Evolutionary conservation across 2,113 vertebrate genomes (phyloP).

Genomic region (Procavia capensis): DNA sequence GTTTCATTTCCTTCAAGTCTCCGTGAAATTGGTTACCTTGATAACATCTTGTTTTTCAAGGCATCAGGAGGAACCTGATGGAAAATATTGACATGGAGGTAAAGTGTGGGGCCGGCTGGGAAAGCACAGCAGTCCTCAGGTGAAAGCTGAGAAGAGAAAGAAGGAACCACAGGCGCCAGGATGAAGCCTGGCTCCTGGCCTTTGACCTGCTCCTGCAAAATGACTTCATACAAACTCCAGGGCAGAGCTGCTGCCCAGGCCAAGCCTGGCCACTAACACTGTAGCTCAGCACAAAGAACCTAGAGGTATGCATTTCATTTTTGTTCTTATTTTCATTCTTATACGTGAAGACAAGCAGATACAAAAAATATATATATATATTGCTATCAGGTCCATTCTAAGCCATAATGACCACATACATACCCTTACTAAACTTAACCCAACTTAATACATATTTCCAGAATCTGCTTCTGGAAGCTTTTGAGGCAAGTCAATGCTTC

Average conservation of each 20-base stretch:
- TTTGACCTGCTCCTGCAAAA: slow-evolving; percentile 51
- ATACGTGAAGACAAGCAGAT: neutral
- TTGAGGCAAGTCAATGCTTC: neutral
- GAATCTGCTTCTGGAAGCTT: neutral
- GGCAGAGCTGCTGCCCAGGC: neutral
- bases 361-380: neutral
- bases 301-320: neutral
- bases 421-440: neutral
- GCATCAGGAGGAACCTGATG: slow-evolving; percentile 36
- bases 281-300: neutral
- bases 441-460: neutral
- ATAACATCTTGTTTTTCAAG: slow-evolving; percentile 46
- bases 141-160: slow-evolving; percentile 10
- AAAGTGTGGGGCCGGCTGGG: neutral
- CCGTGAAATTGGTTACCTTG: neutral
- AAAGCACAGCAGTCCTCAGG: neutral
- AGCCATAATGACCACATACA: too few relatives aligned
- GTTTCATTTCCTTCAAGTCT: slow-evolving; percentile 28
- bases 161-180: neutral
- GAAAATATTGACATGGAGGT: slow-evolving; percentile 34
- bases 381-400: neutral
- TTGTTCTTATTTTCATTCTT: neutral
- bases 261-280: slow-evolving; percentile 48
- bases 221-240: slow-evolving; percentile 35
- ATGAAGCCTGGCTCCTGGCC: neutral